phyloP scores from a whole-genome alignment of 2,888 invertebrate species.

The Imbricaverruca yamaguchii region DNA sequence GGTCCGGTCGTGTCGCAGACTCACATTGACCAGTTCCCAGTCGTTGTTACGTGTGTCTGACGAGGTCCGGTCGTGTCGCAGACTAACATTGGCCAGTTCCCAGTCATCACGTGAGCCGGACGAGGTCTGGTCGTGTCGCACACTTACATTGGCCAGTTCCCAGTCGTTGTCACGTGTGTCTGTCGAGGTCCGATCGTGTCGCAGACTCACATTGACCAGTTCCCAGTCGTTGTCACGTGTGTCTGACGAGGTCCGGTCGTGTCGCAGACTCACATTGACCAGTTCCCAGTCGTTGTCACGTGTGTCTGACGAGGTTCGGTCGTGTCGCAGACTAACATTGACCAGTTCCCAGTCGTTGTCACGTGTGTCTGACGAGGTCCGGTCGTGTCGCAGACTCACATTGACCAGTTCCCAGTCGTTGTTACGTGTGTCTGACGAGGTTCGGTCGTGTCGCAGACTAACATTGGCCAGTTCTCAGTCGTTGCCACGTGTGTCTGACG shows the following conservation, averaged over 20 bases:
- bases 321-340: slow-evolving; percentile 66
- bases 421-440: too few relatives aligned
- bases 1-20: slow-evolving; percentile 49
- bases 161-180: too few relatives aligned
- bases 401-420: slow-evolving; percentile 85
- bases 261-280: slow-evolving; percentile 74
- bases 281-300: too few relatives aligned
- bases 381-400: slow-evolving; percentile 59
- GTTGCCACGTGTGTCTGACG: too few relatives aligned
- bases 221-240: too few relatives aligned
- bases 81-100: slow-evolving; percentile 81
- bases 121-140: slow-evolving; percentile 38
- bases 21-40: slow-evolving; percentile 84
- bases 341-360: too few relatives aligned
- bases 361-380: too few relatives aligned
- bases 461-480: slow-evolving; percentile 85
- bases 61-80: slow-evolving; percentile 38
- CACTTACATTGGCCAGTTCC: slow-evolving; percentile 87
- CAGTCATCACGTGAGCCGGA: too few relatives aligned
- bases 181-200: too few relatives aligned
- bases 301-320: too few relatives aligned
- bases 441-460: slow-evolving; percentile 53
- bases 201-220: slow-evolving; percentile 81
- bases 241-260: too few relatives aligned
- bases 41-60: too few relatives aligned